Base-by-base conservation (phyloP, 2,888 invertebrate species). In the Alcis repandata region DNA sequence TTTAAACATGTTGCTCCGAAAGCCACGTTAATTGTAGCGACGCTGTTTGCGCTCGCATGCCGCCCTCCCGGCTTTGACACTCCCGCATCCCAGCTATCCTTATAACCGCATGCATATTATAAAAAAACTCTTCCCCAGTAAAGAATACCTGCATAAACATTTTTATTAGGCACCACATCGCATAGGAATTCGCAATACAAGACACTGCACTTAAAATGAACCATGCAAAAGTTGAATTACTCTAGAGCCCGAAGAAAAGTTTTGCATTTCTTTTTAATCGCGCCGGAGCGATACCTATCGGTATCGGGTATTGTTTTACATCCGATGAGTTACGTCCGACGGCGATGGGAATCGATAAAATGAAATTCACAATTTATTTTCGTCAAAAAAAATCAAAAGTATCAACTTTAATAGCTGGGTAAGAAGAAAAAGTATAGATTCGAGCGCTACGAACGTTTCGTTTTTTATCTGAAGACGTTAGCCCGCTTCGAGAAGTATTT, bases 271-370 rank as follows among this genome's bases (percentile, higher is more conserved):
- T 85, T 86, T 89, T 90, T 88, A 86, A 87, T 89, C 85, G 79
- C 80, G 82, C 81, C 78, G 78, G 76, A 69, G 72, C 79, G 88
- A 89, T 91, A 82, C 80, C 85, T 90, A 90, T 91, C 90, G 77
- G 87, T 86, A 90, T 90, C 89, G 90, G 77, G 87, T 86, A 90
- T 90, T 90, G 90, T 90, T 85, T 87, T 83, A 88, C 87, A 86
- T 85, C 79, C 84, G 83, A 88, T 88, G 87, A 90, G 85, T 87
- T 86, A 88, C 85, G 86, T 86, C 79, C 80, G 74, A 75, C 72
- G 72, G 82, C 82, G 86, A 48, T 27, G 33, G 51, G 19, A 80
- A 76, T 75, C 84, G 86, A 88, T 89, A 89, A 86, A 89, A 90
- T 86, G 78, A 86, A 88, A 87, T 87, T 84, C 80, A 84, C 78